Base-by-base conservation (phyloP, 2,797 vertebrate species). In the Silurus aristotelis region DNA sequence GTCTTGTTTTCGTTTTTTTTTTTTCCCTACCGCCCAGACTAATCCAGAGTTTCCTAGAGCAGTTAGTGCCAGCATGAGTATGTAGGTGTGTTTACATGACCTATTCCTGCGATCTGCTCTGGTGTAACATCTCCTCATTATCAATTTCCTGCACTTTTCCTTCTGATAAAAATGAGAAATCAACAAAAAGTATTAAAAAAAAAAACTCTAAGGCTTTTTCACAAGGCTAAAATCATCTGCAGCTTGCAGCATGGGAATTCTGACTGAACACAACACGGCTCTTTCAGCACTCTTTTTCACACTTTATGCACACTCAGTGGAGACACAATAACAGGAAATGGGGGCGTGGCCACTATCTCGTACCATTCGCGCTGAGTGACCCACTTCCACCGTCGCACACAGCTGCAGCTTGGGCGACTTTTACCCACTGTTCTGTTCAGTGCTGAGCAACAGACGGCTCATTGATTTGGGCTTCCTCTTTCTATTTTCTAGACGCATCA, bases 271-370 rank as follows among this genome's bases (percentile, higher is more conserved):
- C 79, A 25, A 67, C 61, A 27, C 10, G n/a, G 0, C 68, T 73
- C 27, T 48, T 80, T 48, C 20, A n/a, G 31, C 20, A 22, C 64
- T 56, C n/a, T 13, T 31, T 46, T 20, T 13, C 5, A 61, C 56
- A 22, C 56, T 38, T 60, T 61, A 22, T 2, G 8, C 10, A n/a
- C 75, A 22, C 48, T 63, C 84, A 66, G 63, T 31, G 63, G 22
- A 72, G 5, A 76, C 71, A 86, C 72, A 85, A 86, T 27, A 84
- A 87, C 85, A 83, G 85, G 85, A 84, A 83, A 60, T 27, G 56
- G 82, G n/a, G 64, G 82, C 43, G 72, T 55, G 63, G 46, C 70
- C 77, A 77, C 10, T 70, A 46, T 78, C 46, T 86, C 58, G n/a
- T 48, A 14, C 63, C 64, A 14, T 52, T 52, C 77, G 5, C 60